Evolutionary conservation across 2,888 invertebrate genomes (phyloP).

Genomic region (Ophonus ardosiacus): DNA sequence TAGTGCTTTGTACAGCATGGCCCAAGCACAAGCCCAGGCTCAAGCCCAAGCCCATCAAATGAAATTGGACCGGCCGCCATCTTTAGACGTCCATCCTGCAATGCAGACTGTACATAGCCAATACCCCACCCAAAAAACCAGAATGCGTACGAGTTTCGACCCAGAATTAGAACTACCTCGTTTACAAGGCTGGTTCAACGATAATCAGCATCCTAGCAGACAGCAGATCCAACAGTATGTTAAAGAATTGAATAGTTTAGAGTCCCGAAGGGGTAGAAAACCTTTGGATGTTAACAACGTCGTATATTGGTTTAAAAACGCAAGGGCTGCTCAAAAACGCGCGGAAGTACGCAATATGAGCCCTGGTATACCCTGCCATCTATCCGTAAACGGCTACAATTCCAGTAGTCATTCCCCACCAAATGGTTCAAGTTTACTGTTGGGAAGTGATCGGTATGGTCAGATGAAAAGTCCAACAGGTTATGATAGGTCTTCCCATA

Average conservation of each 20-base stretch:
- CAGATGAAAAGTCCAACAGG: conserved; percentile 82
- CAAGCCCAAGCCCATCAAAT: conserved; percentile 77
- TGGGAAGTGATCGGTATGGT: conserved; percentile 76
- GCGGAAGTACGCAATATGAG: conserved; percentile 86
- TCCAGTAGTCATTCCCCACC: conserved; percentile 82
- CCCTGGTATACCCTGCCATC: conserved; percentile 79
- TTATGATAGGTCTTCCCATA: conserved; percentile 79
- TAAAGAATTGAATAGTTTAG: conserved; percentile 93
- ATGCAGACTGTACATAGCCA: conserved; percentile 87
- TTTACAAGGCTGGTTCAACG: conserved; percentile 96
- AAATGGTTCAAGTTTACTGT: conserved; percentile 81
- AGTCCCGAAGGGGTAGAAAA: conserved; percentile 94
- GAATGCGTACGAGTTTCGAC: conserved; percentile 98
- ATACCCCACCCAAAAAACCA: conserved; percentile 90
- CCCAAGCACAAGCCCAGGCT: conserved; percentile 73
- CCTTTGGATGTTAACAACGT: conserved; percentile 97
- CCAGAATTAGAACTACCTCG: conserved; percentile 97
- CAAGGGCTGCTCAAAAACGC: conserved; percentile 95
- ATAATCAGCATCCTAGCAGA: conserved; percentile 97
- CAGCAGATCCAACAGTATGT: conserved; percentile 98
- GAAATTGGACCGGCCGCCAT: conserved; percentile 74
- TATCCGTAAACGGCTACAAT: conserved; percentile 81
- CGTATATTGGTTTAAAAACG: conserved; percentile 98
- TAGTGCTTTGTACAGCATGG: conserved; percentile 73
- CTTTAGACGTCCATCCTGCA: conserved; percentile 83